A percentile compares a stretch with the other conserved stretches of the same genome.
phyloP scores from a whole-genome alignment of 64 coral and sea anemone genomes.

The Platygyra sinensis region DNA sequence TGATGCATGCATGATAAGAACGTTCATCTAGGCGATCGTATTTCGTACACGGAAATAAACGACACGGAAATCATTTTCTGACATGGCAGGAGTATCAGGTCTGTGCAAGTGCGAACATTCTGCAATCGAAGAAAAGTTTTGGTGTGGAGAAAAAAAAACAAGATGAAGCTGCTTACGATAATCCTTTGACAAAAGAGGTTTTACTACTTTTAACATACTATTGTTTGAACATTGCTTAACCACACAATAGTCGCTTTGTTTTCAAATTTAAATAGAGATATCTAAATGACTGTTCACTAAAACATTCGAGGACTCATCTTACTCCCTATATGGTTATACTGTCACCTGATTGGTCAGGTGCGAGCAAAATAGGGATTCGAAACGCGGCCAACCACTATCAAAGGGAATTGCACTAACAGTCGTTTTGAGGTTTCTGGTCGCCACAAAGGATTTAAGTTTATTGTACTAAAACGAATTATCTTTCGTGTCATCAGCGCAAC shows the following conservation, averaged over 20 bases:
- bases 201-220: neutral
- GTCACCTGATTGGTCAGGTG: constrained; percentile 58
- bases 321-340: constrained; percentile 49
- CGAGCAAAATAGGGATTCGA: neutral
- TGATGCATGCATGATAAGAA: too few relatives aligned
- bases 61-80: too few relatives aligned
- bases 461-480: neutral
- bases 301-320: neutral
- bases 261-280: neutral
- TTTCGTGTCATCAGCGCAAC: too few relatives aligned
- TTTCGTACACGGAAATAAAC: too few relatives aligned
- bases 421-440: neutral
- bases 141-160: too few relatives aligned
- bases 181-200: neutral
- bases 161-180: neutral
- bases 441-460: neutral
- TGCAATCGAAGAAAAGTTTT: too few relatives aligned
- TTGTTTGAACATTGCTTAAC: neutral
- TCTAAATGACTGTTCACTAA: neutral
- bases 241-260: neutral
- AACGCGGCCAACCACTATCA: neutral
- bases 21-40: too few relatives aligned
- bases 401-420: neutral
- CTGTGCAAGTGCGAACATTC: too few relatives aligned
- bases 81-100: too few relatives aligned